phyloP scores from a whole-genome alignment of 2,113 vertebrate genomes.

The Carlito syrichta region DNA sequence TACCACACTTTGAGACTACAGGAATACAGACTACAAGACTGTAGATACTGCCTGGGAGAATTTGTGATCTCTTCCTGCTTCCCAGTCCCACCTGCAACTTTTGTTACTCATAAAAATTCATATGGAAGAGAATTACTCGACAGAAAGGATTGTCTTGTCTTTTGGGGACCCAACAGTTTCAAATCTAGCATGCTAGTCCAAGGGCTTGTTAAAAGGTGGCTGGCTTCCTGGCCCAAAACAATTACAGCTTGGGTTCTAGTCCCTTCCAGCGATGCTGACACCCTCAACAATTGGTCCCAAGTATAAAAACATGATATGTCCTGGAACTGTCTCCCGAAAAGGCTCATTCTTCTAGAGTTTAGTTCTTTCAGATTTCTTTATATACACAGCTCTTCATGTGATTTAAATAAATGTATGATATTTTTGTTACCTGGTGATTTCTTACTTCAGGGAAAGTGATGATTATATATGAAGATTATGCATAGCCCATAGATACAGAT shows the following conservation, averaged over 20 bases:
- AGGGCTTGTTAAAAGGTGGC: background rate
- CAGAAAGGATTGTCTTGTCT: background rate
- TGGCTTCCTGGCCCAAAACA: background rate
- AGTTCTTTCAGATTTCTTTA: background rate
- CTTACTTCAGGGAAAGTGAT: background rate
- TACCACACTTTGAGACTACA: background rate
- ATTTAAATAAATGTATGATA: background rate
- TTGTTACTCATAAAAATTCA: background rate
- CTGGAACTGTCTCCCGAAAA: background rate
- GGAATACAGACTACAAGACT: background rate
- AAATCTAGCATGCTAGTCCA: background rate
- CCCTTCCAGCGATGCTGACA: background rate
- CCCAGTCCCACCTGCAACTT: background rate
- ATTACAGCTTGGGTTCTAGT: background rate
- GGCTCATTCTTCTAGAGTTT: background rate
- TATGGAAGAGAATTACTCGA: background rate
- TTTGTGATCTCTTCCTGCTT: background rate
- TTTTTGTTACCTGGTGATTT: background rate
- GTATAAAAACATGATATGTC: background rate
- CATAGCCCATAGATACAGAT: background rate
- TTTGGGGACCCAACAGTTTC: background rate
- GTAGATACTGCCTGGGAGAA: background rate
- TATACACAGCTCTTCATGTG: background rate
- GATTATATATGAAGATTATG: background rate
- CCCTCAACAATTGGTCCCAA: background rate